Evolutionary conservation across 2,888 invertebrate species (phyloP), one percentile per base, ranked within the genome.

Genomic region (Cinara cedri): DNA sequence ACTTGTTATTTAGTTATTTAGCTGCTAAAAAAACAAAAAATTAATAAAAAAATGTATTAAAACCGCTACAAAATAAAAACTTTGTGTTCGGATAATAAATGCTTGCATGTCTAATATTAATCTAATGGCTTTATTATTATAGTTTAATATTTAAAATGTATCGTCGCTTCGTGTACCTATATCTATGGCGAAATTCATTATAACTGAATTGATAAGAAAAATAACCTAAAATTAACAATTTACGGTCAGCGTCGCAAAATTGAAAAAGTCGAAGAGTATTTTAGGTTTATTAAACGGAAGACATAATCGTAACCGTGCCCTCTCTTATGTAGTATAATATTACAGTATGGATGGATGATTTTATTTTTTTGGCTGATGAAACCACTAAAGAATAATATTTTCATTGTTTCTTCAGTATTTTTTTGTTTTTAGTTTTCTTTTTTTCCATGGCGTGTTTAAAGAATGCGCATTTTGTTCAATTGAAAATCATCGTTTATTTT

Each of bases 401-500:
- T 76, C 76, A 63, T 68, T 76, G 55, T 76, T 68, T 68, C 24
- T 14, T 51, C 66, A 10, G 49, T 49, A 21, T 10, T 62, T 19
- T 49, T 19, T 62, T 62, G 8, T 57, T 19, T 51, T n/a, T 46
- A 57, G 44, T 46, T 11, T 42, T 70, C 11, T 44, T 2, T 4
- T 34, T 57, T 46, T 63, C 16, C 34, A 26, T 14, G 10, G 16
- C 54, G 3, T 62, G 21, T 75, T 24, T 54, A 24, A 65, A 65
- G 54, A 75, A 75, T 65, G 65, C 34, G 34, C 74, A 65, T 75
- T 74, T 65, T 1, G 62, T 74, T 51, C 72, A 74, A 74, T 63
- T 74, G 62, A 74, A 49, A 74, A 51, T 74, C 72, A 74, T 63
- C 72, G 72, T 74, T 62, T 74, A 63, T 62, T 74, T 74, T 74